phyloP scores from a whole-genome alignment of 2,797 vertebrate genomes.

The Capromys pilorides region DNA sequence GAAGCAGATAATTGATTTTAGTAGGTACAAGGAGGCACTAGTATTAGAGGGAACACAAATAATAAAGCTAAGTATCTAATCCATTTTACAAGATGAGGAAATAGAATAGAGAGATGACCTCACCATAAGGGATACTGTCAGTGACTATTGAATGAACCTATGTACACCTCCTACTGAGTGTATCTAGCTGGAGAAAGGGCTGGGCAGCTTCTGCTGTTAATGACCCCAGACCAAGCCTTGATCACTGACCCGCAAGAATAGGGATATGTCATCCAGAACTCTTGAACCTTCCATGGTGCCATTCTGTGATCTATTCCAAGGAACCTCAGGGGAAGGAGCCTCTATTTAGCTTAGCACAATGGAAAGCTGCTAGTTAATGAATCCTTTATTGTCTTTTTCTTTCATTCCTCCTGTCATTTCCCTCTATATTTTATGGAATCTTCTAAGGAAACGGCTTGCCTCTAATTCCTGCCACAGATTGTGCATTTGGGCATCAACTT shows the following conservation, averaged over 20 bases:
- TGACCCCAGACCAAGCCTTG: neutral
- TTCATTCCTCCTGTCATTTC: neutral
- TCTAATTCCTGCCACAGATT: neutral
- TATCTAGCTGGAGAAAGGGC: neutral
- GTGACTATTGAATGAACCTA: too few species aligned
- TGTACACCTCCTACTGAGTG: neutral
- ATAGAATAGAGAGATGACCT: neutral
- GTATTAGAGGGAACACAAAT: neutral
- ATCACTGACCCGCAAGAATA: neutral
- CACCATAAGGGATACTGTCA: neutral
- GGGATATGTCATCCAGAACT: neutral
- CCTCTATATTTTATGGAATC: neutral
- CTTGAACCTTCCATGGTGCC: neutral
- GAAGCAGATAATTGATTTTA: neutral
- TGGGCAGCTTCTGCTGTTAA: neutral
- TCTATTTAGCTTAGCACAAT: neutral
- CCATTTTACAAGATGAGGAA: neutral
- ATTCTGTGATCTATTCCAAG: neutral
- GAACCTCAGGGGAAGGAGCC: fast-evolving
- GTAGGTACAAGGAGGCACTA: neutral
- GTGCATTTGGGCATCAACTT: neutral
- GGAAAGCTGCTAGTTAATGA: neutral
- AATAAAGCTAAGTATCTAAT: neutral
- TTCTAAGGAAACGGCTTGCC: neutral
- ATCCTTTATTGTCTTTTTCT: neutral